These are phyloP conservation scores for Gallirallus australis DNA, from an alignment of 2,797 vertebrate species.

Conservation along the genomic window DNA sequence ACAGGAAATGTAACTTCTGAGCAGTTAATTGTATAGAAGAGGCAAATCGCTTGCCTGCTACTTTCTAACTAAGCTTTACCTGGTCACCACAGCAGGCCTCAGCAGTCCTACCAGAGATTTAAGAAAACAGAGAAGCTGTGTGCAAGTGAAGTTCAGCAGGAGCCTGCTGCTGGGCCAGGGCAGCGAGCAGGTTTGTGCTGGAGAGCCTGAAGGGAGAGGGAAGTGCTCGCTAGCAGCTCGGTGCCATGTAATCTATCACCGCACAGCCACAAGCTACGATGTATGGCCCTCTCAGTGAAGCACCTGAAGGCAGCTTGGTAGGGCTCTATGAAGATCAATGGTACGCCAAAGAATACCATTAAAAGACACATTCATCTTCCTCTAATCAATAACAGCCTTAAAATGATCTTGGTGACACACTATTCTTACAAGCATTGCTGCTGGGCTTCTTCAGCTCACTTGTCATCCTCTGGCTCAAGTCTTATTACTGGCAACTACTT, in stretches of 20 bases:
- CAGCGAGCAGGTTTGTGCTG: background rate
- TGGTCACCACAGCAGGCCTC: background rate
- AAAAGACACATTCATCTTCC: slow-evolving; percentile 74
- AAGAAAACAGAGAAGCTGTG: background rate
- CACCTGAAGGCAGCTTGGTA: slow-evolving; percentile 47
- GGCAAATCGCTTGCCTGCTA: background rate
- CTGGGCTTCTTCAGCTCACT: slow-evolving; percentile 41
- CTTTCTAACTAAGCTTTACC: background rate
- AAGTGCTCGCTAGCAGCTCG: slow-evolving; percentile 9
- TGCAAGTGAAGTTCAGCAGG: slow-evolving; percentile 10
- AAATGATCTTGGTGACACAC: slow-evolving; percentile 60
- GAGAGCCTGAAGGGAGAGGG: slow-evolving; percentile 12
- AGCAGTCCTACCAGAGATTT: background rate
- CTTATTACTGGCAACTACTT: slow-evolving; percentile 30
- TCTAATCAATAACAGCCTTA: slow-evolving; percentile 76
- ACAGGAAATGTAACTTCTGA: background rate
- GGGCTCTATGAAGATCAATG: slow-evolving; percentile 77
- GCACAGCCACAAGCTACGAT: slow-evolving; percentile 33
- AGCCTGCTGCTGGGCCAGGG: background rate
- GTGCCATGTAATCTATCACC: slow-evolving; percentile 48
- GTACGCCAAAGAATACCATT: slow-evolving; percentile 70
- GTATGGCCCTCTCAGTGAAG: slow-evolving; percentile 22
- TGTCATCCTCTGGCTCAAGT: slow-evolving; percentile 42
- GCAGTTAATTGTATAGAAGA: background rate
- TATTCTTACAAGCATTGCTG: slow-evolving; percentile 40